These are phyloP conservation scores for Pampus argenteus DNA, from an alignment of 2,797 vertebrate genomes.

Conservation along the genomic window DNA sequence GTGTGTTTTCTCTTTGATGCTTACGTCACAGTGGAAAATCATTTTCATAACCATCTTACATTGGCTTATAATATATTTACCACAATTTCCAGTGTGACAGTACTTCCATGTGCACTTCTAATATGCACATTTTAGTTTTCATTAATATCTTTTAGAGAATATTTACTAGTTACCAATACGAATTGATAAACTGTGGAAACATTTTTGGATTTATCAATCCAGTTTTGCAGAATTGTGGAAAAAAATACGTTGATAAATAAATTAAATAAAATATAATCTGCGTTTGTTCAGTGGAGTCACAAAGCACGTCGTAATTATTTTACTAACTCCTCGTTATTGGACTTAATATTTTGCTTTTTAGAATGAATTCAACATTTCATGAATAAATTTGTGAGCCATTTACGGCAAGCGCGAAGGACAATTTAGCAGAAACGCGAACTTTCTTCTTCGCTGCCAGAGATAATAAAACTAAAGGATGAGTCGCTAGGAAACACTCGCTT, in stretches of 20 bases:
- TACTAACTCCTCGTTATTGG: background rate
- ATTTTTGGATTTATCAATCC: too few relatives aligned
- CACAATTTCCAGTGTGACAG: background rate
- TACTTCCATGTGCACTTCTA: background rate
- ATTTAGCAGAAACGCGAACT: too few relatives aligned
- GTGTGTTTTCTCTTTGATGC: background rate
- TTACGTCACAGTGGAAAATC: background rate
- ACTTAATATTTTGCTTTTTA: background rate
- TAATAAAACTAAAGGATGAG: background rate
- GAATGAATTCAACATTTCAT: background rate
- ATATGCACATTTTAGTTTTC: background rate
- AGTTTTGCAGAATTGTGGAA: background rate
- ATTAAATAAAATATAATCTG: background rate
- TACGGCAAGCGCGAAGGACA: conserved; percentile 18
- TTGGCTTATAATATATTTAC: background rate
- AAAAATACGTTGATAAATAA: background rate
- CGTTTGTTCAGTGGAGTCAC: background rate
- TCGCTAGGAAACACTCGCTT: conserved; percentile 11
- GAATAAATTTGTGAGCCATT: too few relatives aligned
- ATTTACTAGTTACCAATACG: background rate
- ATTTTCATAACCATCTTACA: background rate
- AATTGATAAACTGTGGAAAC: background rate
- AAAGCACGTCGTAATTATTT: background rate
- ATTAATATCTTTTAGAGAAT: background rate
- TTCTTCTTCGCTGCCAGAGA: background rate